Percentiles rank a stretch among this genome's conserved stretches.
Evolutionary conservation across 2,797 vertebrate genomes (phyloP).

Genomic region (Hirundo rustica): DNA sequence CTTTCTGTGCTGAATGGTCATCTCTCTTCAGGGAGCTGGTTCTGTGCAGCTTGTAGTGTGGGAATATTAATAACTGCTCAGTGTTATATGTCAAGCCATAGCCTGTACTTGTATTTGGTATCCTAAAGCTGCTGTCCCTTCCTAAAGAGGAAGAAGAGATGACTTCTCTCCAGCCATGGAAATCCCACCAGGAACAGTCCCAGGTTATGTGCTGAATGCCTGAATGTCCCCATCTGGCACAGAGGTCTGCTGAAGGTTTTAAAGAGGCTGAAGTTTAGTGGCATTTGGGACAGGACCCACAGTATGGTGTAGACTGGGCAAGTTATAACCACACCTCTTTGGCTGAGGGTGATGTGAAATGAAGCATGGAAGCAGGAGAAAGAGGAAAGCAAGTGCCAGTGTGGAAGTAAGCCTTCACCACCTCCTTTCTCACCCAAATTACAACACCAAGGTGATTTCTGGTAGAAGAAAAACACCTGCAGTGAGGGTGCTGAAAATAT

Average conservation of each 20-base stretch:
- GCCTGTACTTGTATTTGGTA: not conserved
- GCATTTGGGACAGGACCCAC: not conserved
- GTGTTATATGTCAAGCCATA: not conserved
- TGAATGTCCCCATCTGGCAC: not conserved
- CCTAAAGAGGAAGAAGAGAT: not conserved
- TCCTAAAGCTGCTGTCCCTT: not conserved
- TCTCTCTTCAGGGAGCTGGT: not conserved
- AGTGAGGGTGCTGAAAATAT: not conserved
- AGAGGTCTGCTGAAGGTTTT: not conserved
- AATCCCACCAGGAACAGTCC: not conserved
- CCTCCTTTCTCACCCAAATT: not conserved
- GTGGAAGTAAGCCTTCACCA: not conserved
- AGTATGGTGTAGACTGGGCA: not conserved
- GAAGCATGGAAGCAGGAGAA: not conserved
- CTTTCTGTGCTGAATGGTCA: not conserved
- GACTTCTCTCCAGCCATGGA: not conserved
- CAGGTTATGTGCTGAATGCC: not conserved
- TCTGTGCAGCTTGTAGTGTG: not conserved
- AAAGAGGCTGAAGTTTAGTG: not conserved
- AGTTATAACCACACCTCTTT: not conserved
- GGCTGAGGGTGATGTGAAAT: not conserved
- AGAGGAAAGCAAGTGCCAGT: not conserved
- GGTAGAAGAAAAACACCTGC: not conserved
- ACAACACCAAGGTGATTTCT: not conserved
- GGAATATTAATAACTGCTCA: not conserved